Evolutionary conservation across 2,113 vertebrate species (phyloP).

Genomic region (Accipiter virgatus): DNA sequence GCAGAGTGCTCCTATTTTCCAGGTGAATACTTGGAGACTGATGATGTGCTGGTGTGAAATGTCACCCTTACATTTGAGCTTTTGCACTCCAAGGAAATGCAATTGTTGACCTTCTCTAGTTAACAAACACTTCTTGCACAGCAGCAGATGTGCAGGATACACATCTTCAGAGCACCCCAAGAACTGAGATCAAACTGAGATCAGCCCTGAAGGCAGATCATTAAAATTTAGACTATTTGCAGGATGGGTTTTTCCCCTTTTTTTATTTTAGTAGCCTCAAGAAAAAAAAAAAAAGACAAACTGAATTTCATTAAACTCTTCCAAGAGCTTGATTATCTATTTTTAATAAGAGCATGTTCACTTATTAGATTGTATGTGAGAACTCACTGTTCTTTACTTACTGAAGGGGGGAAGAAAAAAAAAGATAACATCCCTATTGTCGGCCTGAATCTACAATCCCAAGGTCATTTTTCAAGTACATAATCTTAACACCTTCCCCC

Average conservation of each 20-base stretch:
- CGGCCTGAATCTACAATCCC: background rate
- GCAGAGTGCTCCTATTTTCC: background rate
- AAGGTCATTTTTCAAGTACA: constrained; percentile 12
- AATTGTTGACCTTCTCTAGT: background rate
- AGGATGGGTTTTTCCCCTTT: background rate
- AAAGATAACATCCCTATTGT: background rate
- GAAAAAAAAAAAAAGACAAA: background rate
- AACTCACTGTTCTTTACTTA: background rate
- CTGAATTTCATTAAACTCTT: background rate
- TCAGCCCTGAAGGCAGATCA: background rate
- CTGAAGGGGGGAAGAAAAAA: background rate
- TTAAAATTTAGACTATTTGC: background rate
- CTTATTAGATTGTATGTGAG: background rate
- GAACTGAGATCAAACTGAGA: background rate
- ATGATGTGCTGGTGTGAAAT: background rate
- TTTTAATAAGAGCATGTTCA: background rate
- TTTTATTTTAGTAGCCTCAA: background rate
- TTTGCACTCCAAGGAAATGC: background rate
- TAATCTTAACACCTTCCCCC: constrained; percentile 2
- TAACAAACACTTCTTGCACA: background rate
- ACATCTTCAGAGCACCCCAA: background rate
- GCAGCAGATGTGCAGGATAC: background rate
- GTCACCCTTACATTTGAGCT: background rate
- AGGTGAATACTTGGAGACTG: background rate
- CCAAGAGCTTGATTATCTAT: background rate